Percentiles rank a stretch among this genome's conserved stretches.
These are phyloP conservation scores for Ploceus nigricollis DNA, from an alignment of 2,113 vertebrate genomes.

Conservation along the genomic window DNA sequence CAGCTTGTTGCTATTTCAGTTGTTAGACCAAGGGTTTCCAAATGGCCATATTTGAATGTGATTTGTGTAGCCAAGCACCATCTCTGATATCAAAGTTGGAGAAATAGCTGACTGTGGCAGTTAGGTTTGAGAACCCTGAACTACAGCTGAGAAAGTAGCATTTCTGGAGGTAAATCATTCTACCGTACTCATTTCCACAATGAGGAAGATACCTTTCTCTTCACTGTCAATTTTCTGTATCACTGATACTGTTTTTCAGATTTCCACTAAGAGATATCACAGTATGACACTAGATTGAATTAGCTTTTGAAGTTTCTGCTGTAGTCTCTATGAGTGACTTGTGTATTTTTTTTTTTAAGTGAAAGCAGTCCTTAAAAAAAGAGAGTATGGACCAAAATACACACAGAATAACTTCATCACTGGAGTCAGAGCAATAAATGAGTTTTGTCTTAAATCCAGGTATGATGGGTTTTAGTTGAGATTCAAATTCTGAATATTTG, in stretches of 20 bases:
- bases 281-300: not conserved
- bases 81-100: not conserved
- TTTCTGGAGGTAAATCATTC: not conserved
- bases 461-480: constrained; percentile 52
- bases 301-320: not conserved
- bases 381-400: constrained; percentile 94
- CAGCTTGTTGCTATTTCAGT: not conserved
- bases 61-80: not conserved
- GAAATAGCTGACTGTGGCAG: not conserved
- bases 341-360: constrained; percentile 73
- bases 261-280: not conserved
- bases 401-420: constrained; percentile 99
- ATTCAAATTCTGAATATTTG: not conserved
- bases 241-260: not conserved
- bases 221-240: not conserved
- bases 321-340: not conserved
- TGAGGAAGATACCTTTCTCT: not conserved
- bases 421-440: constrained; percentile 96
- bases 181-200: not conserved
- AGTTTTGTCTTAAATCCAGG: constrained; percentile 98
- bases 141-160: not conserved
- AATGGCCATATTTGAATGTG: not conserved
- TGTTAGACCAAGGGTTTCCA: not conserved
- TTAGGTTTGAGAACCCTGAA: not conserved
- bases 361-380: constrained; percentile 95